Conservation (phyloP, 2,797 vertebrate species). For the Trachops cirrhosus region DNA sequence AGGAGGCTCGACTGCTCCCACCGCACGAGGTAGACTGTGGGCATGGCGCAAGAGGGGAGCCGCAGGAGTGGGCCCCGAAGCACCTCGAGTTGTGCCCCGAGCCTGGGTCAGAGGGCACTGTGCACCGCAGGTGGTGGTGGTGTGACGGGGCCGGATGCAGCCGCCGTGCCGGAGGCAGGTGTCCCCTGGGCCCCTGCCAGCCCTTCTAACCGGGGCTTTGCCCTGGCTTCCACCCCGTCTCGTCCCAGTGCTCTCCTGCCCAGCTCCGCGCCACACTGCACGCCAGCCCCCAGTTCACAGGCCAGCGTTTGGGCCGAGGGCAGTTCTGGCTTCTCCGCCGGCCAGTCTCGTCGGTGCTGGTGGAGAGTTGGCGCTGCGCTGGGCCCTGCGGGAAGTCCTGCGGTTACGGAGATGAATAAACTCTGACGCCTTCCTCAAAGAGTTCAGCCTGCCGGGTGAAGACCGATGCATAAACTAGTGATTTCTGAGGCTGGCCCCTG, state of each 20-base stretch:
- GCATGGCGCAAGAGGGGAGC: background rate
- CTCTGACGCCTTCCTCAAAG: background rate
- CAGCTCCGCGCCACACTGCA: background rate
- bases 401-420: background rate
- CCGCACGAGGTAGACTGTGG: background rate
- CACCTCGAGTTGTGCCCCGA: background rate
- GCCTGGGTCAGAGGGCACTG: background rate
- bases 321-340: background rate
- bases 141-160: accelerated
- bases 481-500: background rate
- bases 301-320: background rate
- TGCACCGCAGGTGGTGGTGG: accelerated
- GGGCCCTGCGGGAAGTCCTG: background rate
- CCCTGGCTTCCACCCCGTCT: too few relatives aligned
- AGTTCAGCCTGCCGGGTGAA: background rate
- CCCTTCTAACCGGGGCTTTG: background rate
- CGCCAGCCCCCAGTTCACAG: background rate
- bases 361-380: accelerated
- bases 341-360: background rate
- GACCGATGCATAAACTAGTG: background rate
- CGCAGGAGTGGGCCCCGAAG: background rate
- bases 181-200: background rate
- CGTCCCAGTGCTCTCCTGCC: background rate
- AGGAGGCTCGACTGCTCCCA: background rate
- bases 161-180: background rate